phyloP scores from a whole-genome alignment of 2,113 vertebrate genomes.

The Rhynchomys soricoides region DNA sequence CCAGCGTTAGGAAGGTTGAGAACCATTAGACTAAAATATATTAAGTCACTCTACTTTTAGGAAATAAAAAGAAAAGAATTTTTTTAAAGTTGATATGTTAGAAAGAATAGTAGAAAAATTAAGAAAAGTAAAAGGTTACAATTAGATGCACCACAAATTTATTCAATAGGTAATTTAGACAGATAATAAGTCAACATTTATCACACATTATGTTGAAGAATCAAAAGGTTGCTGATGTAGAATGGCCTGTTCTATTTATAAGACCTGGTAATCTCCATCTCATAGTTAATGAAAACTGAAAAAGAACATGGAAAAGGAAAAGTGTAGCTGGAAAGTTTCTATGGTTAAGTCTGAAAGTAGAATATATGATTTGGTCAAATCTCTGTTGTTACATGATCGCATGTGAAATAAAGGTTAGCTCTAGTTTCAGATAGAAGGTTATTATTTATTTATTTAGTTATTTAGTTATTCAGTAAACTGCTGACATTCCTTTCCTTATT shows the following conservation, averaged over 20 bases:
- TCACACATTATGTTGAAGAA: neutral
- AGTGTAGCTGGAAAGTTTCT: neutral
- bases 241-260: neutral
- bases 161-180: neutral
- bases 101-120: neutral
- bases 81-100: neutral
- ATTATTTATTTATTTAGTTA: neutral
- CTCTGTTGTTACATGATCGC: neutral
- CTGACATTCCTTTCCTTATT: neutral
- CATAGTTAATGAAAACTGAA: neutral
- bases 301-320: neutral
- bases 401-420: neutral
- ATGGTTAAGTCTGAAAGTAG: neutral
- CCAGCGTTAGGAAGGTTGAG: neutral
- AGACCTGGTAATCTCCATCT: neutral
- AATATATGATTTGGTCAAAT: neutral
- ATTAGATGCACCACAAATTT: neutral
- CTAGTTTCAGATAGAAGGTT: neutral
- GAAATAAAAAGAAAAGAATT: neutral
- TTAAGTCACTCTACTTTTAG: neutral
- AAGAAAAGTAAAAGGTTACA: neutral
- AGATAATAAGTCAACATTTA: neutral
- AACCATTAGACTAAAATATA: neutral
- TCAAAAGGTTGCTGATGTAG: neutral
- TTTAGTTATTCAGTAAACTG: neutral